Base-by-base conservation (phyloP, 2,888 invertebrate species). In the Diaphora mendica region DNA sequence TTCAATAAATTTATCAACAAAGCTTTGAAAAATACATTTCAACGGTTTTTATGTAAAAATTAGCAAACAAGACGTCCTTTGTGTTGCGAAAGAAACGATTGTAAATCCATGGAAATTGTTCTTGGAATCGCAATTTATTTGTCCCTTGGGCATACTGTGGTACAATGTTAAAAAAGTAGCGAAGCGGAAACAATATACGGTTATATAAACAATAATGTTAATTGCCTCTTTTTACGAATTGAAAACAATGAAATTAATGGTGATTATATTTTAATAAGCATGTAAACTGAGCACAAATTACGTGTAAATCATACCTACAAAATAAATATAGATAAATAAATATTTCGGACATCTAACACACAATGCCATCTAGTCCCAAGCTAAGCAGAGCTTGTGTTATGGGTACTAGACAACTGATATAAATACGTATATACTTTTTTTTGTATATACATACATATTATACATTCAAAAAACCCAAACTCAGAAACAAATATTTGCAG, bases 31-130 rank as follows among this genome's bases (percentile, higher is more conserved):
- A 84, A 82, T 77, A 82, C 76, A 73, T 72, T 71, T 72, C 75
- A 44, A 77, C 78, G 74, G 68, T 78, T 85, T 85, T 84, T 84
- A 82, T 85, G 81, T 79, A 79, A 85, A 82, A 87, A 85, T 86
- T 82, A 78, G 84, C 81, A 83, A 87, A 88, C 81, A 86, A 84
- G 77, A 78, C 83, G 79, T 76, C 77, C 77, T 85, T 85, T 87
- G 84, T 85, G 78, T 76, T 76, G 77, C 71, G 76, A 84, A 83
- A 81, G 79, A 82, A 83, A 83, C 83, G 77, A 88, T 87, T 89
- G 86, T 88, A 87, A 88, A 88, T 89, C 87, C 82, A 83, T 86
- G 85, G 83, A 86, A 88, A 87, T 87, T 81, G 82, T 85, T 84
- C 82, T 80, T 74, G 55, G 84, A 76, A 83, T 77, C 83, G 79